These are phyloP conservation scores for Monomorium pharaonis DNA, from an alignment of 1,140 invertebrate genomes.

Conservation along the genomic window DNA sequence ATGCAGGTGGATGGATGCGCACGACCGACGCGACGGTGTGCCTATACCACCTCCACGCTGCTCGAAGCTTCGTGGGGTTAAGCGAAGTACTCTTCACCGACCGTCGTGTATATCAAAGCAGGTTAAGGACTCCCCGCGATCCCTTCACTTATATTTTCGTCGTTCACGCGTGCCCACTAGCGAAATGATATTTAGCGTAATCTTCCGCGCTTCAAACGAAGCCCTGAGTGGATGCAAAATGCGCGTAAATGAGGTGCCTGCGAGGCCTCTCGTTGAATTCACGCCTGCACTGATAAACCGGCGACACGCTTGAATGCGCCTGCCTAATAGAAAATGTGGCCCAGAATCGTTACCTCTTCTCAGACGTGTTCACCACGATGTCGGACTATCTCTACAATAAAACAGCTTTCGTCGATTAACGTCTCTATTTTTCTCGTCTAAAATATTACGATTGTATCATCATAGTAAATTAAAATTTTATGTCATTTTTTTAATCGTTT, in stretches of 20 bases:
- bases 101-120: conserved; percentile 70
- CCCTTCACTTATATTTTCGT: conserved; percentile 26
- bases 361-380: not conserved
- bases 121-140: conserved; percentile 53
- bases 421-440: not conserved
- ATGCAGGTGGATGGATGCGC: conserved; percentile 42
- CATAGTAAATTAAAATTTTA: not conserved
- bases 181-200: conserved; percentile 79
- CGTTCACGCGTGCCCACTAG: conserved; percentile 47
- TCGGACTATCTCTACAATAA: not conserved
- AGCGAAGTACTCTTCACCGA: conserved; percentile 59
- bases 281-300: conserved; percentile 35
- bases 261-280: conserved; percentile 47
- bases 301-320: not conserved
- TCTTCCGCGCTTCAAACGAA: conserved; percentile 78
- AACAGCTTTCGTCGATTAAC: not conserved
- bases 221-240: conserved; percentile 78
- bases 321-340: not conserved
- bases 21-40: not conserved
- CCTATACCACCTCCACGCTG: not conserved
- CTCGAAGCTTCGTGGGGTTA: conserved; percentile 44
- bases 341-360: not conserved
- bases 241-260: conserved; percentile 76
- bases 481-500: not conserved
- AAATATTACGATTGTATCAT: not conserved